Percentiles rank a stretch among this genome's conserved stretches.
Evolutionary conservation across 2,113 vertebrate genomes (phyloP).

Genomic region (Sinocyclocheilus rhinocerous): DNA sequence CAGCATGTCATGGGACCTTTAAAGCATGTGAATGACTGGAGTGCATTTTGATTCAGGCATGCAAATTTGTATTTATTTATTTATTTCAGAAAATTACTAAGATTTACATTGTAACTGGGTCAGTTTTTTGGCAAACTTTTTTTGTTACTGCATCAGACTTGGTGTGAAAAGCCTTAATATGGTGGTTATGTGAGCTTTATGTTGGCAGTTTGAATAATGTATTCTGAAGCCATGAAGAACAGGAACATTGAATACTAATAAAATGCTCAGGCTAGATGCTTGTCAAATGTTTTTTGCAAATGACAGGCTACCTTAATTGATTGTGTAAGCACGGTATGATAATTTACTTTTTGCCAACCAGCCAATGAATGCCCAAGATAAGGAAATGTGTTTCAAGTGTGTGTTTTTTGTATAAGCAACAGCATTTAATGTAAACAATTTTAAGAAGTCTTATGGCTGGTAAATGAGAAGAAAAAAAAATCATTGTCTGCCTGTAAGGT

Average conservation of each 20-base stretch:
- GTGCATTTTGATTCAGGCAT: constrained; percentile 15
- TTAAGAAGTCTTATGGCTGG: neutral
- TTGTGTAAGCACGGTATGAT: neutral
- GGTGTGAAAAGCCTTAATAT: neutral
- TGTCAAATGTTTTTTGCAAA: neutral
- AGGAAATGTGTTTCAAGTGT: neutral
- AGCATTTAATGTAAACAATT: neutral
- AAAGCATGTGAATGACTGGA: neutral
- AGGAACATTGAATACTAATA: neutral
- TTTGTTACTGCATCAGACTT: neutral
- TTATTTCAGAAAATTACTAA: neutral
- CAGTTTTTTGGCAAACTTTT: neutral
- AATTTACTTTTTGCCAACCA: neutral
- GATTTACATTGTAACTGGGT: neutral
- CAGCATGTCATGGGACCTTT: too few species aligned
- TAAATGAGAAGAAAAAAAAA: neutral
- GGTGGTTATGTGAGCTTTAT: neutral
- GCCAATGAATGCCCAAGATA: neutral
- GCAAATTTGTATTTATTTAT: neutral
- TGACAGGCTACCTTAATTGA: neutral
- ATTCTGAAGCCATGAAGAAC: neutral
- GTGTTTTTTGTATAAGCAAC: neutral
- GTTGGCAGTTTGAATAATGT: neutral
- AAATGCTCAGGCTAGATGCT: neutral
- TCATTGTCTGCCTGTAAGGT: neutral